Conservation (phyloP, 2,888 invertebrate species). For the Salticus scenicus region DNA sequence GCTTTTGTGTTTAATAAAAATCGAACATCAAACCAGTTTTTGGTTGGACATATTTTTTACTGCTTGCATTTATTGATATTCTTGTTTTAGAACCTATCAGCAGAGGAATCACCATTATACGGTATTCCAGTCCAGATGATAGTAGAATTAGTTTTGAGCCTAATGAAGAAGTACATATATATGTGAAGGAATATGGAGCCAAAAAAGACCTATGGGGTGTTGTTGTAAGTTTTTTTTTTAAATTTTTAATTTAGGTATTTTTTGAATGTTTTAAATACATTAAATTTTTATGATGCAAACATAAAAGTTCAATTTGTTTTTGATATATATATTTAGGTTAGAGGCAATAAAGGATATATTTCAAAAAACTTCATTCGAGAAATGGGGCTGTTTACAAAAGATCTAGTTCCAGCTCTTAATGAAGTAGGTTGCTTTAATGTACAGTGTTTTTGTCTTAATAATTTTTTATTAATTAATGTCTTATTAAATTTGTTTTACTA, state of each 20-base stretch:
- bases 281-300: too few relatives aligned
- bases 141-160: constrained; percentile 18
- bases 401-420: constrained; percentile 37
- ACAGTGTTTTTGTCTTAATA: too few relatives aligned
- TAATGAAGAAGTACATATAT: constrained; percentile 29
- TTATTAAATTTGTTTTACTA: too few relatives aligned
- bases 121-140: constrained; percentile 1
- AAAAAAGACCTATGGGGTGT: constrained; percentile 40
- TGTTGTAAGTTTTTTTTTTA: constrained; percentile 14
- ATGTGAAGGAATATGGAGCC: constrained; percentile 36
- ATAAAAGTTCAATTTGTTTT: too few relatives aligned
- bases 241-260: not conserved
- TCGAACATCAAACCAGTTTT: too few relatives aligned
- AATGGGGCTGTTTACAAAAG: not conserved
- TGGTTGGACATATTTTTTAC: too few relatives aligned
- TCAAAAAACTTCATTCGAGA: constrained; percentile 30
- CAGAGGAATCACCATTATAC: not conserved
- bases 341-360: constrained; percentile 34
- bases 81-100: constrained; percentile 46
- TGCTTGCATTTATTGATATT: too few relatives aligned
- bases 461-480: too few relatives aligned
- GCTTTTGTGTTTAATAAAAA: too few relatives aligned
- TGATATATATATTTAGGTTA: constrained; percentile 15
- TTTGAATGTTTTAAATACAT: too few relatives aligned
- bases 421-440: constrained; percentile 37